A percentile compares a stretch with the other conserved stretches of the same genome.
Conservation (phyloP, 2,888 invertebrate species). For the Luffia ferchaultella region DNA sequence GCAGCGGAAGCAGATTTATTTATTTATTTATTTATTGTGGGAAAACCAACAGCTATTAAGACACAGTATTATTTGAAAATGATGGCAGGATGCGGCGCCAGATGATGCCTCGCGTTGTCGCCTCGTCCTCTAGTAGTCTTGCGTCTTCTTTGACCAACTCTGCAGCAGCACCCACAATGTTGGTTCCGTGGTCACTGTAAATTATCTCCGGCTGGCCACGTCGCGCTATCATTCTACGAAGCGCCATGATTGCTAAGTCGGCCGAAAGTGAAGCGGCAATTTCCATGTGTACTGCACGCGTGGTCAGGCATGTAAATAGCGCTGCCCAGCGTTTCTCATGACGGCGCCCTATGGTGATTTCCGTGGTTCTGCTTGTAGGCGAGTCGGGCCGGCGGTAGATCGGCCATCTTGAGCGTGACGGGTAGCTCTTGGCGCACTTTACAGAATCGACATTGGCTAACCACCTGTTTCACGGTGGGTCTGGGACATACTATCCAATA, state of each 20-base stretch:
- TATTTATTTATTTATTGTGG: conserved; percentile 9
- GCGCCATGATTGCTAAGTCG: conserved; percentile 3
- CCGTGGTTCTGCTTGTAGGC: not conserved
- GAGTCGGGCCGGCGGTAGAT: conserved; percentile 3
- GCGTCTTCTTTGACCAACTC: conserved; percentile 1
- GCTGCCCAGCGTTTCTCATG: conserved; percentile 1
- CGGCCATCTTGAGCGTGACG: conserved; percentile 2
- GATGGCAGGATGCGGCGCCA: conserved; percentile 16
- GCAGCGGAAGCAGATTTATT: conserved; percentile 7
- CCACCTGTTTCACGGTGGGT: conserved; percentile 6
- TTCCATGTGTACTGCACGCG: conserved; percentile 3
- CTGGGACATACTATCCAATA: conserved; percentile 8
- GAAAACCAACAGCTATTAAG: too few species aligned
- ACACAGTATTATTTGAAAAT: too few species aligned
- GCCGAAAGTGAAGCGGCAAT: conserved; percentile 3
- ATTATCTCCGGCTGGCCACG: conserved; percentile 1
- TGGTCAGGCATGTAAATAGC: conserved; percentile 2
- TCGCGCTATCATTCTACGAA: conserved; percentile 2
- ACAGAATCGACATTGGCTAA: conserved; percentile 1
- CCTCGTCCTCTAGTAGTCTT: conserved; percentile 2
- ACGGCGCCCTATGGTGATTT: not conserved
- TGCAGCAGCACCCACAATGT: conserved; percentile 7
- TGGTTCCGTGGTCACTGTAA: conserved; percentile 12
- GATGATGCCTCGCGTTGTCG: conserved; percentile 2
- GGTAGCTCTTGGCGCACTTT: not conserved